phyloP scores from a whole-genome alignment of 2,113 vertebrate genomes.

The Rhinichthys klamathensis region DNA sequence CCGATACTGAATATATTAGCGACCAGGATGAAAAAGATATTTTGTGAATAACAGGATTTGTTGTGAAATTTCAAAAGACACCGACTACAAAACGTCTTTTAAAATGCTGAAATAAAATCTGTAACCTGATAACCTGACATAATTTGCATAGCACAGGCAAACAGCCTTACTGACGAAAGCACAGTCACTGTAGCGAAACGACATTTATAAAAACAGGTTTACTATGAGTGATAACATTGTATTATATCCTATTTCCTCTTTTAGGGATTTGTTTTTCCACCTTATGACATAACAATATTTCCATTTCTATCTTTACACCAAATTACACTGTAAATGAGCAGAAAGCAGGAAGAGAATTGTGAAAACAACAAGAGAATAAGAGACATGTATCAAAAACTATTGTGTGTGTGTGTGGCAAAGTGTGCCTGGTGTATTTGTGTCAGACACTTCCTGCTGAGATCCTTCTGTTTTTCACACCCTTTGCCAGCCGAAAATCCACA shows the following conservation, averaged over 20 bases:
- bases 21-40: no score
- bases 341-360: background rate
- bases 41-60: no score
- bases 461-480: slow-evolving; percentile 56
- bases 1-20: no score
- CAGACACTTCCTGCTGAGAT: slow-evolving; percentile 65
- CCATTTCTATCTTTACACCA: background rate
- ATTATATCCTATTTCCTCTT: background rate
- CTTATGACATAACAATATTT: background rate
- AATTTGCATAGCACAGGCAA: slow-evolving; percentile 49
- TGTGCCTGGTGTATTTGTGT: slow-evolving; percentile 52
- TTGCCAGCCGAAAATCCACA: slow-evolving; percentile 45
- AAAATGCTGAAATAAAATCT: no score
- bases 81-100: no score
- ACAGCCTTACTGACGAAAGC: slow-evolving; percentile 30
- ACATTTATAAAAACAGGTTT: slow-evolving; percentile 5
- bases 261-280: background rate
- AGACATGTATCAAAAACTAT: background rate
- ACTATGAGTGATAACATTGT: background rate
- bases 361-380: background rate
- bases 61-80: no score
- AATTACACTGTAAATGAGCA: slow-evolving; percentile 1
- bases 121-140: slow-evolving; percentile 24
- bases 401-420: slow-evolving; percentile 6
- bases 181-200: background rate